Evolutionary conservation across 2,797 vertebrate genomes (phyloP).

Genomic region (Aulostomus chinensis): DNA sequence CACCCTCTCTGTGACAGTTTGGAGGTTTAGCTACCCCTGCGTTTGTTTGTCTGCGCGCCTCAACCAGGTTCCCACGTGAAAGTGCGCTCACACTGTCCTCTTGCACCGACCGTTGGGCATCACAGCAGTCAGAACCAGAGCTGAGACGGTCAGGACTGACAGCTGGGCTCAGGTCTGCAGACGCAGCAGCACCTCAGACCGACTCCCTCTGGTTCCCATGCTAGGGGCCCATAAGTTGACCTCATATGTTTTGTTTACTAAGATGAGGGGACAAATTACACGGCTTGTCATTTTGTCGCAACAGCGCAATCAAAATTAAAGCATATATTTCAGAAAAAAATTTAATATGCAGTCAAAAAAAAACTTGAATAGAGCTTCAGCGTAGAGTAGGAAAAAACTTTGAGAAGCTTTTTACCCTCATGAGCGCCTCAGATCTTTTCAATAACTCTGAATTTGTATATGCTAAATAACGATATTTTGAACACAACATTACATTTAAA

Average conservation of each 20-base stretch:
- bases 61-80: slow-evolving; percentile 82
- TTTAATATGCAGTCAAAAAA: too few relatives aligned
- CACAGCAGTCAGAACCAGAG: slow-evolving; percentile 57
- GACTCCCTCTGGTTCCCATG: slow-evolving; percentile 46
- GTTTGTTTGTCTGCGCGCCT: slow-evolving; percentile 73
- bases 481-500: not conserved
- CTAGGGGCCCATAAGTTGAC: slow-evolving; percentile 20
- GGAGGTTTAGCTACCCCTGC: slow-evolving; percentile 76
- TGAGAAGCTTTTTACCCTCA: too few relatives aligned
- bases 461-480: too few relatives aligned
- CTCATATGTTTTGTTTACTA: slow-evolving; percentile 47
- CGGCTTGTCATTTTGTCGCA: slow-evolving; percentile 5
- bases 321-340: not conserved
- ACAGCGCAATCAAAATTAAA: not conserved
- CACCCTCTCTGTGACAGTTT: slow-evolving; percentile 76
- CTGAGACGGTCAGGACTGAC: slow-evolving; percentile 53
- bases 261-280: slow-evolving; percentile 28
- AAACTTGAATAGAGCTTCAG: too few relatives aligned
- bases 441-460: too few relatives aligned
- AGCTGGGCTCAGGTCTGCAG: slow-evolving; percentile 56
- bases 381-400: too few relatives aligned
- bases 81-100: slow-evolving; percentile 67
- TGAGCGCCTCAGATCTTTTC: too few relatives aligned
- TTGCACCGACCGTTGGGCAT: slow-evolving; percentile 68
- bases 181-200: slow-evolving; percentile 29